phyloP scores from a whole-genome alignment of 92 coral and sea anemone species.

The Porites evermanni region DNA sequence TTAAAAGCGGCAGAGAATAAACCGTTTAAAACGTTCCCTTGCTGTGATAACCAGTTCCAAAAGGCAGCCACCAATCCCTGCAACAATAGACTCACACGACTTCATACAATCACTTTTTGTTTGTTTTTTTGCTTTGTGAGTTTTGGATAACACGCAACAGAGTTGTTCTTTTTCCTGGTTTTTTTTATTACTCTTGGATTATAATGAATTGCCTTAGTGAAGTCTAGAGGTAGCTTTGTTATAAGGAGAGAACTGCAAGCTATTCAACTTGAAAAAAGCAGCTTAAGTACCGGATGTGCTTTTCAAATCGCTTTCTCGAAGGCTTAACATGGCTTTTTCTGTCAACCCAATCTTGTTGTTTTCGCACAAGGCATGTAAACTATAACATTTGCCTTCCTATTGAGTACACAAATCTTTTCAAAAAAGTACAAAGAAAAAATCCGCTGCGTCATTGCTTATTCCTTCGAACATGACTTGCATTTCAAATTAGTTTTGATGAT shows the following conservation, averaged over 20 bases:
- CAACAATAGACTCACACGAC: conserved; percentile 15
- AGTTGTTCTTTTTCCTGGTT: not conserved
- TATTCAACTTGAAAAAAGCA: not conserved
- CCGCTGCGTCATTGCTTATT: not conserved
- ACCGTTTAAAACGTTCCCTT: not conserved
- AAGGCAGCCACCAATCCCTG: not conserved
- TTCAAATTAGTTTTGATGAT: not conserved
- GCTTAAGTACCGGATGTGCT: conserved; percentile 5
- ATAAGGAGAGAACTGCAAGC: not conserved
- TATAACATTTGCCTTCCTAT: not conserved
- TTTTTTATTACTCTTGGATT: not conserved
- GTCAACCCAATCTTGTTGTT: not conserved
- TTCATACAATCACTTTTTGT: not conserved
- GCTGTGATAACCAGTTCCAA: not conserved
- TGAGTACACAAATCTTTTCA: not conserved
- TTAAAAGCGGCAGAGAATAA: conserved; percentile 9
- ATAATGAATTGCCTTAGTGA: not conserved
- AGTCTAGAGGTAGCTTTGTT: not conserved
- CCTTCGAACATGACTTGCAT: not conserved
- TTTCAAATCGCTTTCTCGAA: not conserved
- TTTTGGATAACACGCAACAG: conserved; percentile 1
- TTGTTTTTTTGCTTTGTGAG: not conserved
- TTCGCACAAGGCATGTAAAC: conserved; percentile 17
- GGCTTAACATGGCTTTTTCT: conserved; percentile 18
- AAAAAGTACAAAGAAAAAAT: conserved; percentile 5